Evolutionary conservation across 2,113 vertebrate genomes (phyloP), one percentile per base, ranked within the genome.

Genomic region (Nannospalax galili): DNA sequence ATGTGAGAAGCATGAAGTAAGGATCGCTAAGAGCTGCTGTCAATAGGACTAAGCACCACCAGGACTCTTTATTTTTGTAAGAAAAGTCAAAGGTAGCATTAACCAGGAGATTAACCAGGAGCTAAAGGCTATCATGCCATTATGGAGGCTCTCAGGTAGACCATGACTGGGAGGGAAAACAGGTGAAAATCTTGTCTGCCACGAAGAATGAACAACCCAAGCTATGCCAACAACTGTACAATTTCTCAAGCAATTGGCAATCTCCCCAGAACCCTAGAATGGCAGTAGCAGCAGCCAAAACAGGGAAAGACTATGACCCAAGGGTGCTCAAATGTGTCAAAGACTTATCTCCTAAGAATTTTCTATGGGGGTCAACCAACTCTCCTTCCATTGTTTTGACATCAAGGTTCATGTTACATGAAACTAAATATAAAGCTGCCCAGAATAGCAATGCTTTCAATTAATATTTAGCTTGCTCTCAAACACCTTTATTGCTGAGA

Each of bases 211-310:
- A 32, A n/a, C n/a, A n/a, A n/a, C n/a, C n/a, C n/a, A n/a, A n/a
- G n/a, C n/a, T n/a, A n/a, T n/a, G n/a, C 0, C 1, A 67, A 2
- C 12, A 26, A 32, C 48, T 58, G 35, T 9, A 16, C 24, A 52
- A 32, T n/a, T 28, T 6, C 7, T 62, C 7, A 5, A 81, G 22
- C 12, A 81, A 7, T 35, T 78, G 52, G 9, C 9, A n/a, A 37
- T 60, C 20, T 37, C 75, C 7, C 35, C n/a, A 12, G 16, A 52
- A 15, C 19, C 19, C 10, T 5, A 14, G 67, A 30, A 3, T 73
- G 5, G 5, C 22, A 75, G 58, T 11, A 72, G 32, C 17, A 77
- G 32, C 24, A 65, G 24, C 0, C 12, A 62, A 78, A 78, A 73
- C 22, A 52, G 32, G 32, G 56, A 79, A 16, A 7, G 22, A 58